phyloP scores from a whole-genome alignment of 2,797 vertebrate genomes.

The Pseudomugil gertrudae region DNA sequence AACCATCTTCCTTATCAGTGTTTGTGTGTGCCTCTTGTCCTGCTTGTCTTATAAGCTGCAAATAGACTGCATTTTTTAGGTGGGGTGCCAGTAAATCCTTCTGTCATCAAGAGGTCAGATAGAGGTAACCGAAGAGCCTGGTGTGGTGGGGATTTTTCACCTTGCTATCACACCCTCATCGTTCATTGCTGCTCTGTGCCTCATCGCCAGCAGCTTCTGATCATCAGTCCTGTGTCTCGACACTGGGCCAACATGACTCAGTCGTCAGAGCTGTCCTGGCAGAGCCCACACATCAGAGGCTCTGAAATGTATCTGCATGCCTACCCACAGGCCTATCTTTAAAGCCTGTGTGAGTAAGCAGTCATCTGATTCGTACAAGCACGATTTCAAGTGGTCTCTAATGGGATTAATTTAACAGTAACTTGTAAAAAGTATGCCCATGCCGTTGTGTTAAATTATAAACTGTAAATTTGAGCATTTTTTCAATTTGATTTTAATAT shows the following conservation, averaged over 20 bases:
- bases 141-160: constrained; percentile 27
- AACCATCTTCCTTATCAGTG: constrained; percentile 45
- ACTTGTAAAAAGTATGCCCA: not conserved
- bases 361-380: constrained; percentile 40
- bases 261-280: constrained; percentile 18
- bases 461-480: no score
- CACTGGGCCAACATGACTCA: constrained; percentile 50
- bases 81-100: constrained; percentile 5
- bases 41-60: constrained; percentile 15
- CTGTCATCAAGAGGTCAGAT: constrained; percentile 13
- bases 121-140: constrained; percentile 16
- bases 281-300: constrained; percentile 29
- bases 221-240: constrained; percentile 31
- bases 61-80: constrained; percentile 18
- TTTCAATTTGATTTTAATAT: no score
- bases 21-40: constrained; percentile 16
- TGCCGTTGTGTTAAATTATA: not conserved
- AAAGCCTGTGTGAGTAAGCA: constrained; percentile 54
- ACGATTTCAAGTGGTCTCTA: constrained; percentile 7
- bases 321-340: constrained; percentile 48
- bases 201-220: constrained; percentile 10
- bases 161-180: constrained; percentile 9
- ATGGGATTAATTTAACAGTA: not conserved
- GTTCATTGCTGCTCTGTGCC: constrained; percentile 13
- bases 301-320: constrained; percentile 52